Evolutionary conservation across 1,140 invertebrate genomes (phyloP).

Genomic region (Dolichoris vasculosae): DNA sequence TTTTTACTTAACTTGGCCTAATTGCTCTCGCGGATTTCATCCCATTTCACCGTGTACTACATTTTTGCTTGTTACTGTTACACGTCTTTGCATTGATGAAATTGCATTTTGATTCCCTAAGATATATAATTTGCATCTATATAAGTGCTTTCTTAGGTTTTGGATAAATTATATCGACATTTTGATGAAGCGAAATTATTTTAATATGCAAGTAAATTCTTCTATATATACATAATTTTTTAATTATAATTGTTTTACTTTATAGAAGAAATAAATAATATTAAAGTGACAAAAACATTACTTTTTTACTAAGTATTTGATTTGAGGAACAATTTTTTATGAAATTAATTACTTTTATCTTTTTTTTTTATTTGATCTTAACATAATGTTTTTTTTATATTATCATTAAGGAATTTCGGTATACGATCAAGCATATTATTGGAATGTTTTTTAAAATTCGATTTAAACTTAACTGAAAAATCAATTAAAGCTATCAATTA

Average conservation of each 20-base stretch:
- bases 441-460: not conserved
- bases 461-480: not conserved
- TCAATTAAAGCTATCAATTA: not conserved
- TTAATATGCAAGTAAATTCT: not conserved
- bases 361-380: not conserved
- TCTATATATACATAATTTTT: not conserved
- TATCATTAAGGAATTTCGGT: not conserved
- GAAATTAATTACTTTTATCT: not conserved
- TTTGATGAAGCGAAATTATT: not conserved
- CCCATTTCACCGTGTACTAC: slow-evolving; percentile 1
- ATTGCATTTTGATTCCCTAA: slow-evolving; percentile 15
- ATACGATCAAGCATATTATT: not conserved
- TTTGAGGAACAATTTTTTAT: not conserved
- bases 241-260: not conserved
- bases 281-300: not conserved
- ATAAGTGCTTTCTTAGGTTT: not conserved
- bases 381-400: not conserved
- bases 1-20: not conserved
- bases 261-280: slow-evolving; percentile 16
- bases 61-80: not conserved
- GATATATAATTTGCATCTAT: not conserved
- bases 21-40: not conserved
- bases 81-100: no score
- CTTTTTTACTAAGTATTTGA: not conserved
- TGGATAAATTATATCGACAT: not conserved